Percentiles rank a stretch among this genome's conserved stretches.
Evolutionary conservation across 2,888 invertebrate genomes (phyloP).

Genomic region (Drymonia ruficornis): DNA sequence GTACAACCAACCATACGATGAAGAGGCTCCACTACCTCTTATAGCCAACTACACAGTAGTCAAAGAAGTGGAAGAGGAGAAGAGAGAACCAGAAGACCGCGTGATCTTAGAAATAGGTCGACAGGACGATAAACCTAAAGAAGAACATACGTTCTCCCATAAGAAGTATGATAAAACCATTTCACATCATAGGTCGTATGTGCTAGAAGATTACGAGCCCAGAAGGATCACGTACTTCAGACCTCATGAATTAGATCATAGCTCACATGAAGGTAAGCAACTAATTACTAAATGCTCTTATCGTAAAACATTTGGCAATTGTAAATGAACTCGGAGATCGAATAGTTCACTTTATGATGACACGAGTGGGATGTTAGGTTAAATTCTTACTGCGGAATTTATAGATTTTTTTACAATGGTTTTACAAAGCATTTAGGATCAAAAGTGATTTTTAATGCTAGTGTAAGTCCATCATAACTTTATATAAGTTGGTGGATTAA

Average conservation of each 20-base stretch:
- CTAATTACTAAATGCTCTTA: background rate
- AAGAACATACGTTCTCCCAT: conserved; percentile 78
- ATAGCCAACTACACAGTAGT: conserved; percentile 71
- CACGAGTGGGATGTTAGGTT: background rate
- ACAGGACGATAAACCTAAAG: conserved; percentile 73
- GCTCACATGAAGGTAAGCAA: conserved; percentile 58
- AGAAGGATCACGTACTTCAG: conserved; percentile 65
- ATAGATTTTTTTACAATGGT: too few relatives aligned
- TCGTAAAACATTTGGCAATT: too few relatives aligned
- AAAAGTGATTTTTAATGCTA: too few relatives aligned
- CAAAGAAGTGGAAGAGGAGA: conserved; percentile 69
- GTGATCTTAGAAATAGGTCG: conserved; percentile 81
- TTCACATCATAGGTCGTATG: conserved; percentile 76
- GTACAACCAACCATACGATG: conserved; percentile 70
- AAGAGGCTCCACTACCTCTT: conserved; percentile 70
- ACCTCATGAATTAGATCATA: conserved; percentile 68
- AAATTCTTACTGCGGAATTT: too few relatives aligned
- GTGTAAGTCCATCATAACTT: too few relatives aligned
- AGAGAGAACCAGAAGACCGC: conserved; percentile 67
- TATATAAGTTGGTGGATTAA: too few relatives aligned
- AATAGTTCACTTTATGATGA: too few relatives aligned
- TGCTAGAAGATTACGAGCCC: conserved; percentile 76
- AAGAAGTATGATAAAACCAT: conserved; percentile 82
- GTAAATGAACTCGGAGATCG: too few relatives aligned
- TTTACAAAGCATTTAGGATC: too few relatives aligned